Evolutionary conservation across 2,888 invertebrate genomes (phyloP).

Genomic region (Pristionchus mayeri): DNA sequence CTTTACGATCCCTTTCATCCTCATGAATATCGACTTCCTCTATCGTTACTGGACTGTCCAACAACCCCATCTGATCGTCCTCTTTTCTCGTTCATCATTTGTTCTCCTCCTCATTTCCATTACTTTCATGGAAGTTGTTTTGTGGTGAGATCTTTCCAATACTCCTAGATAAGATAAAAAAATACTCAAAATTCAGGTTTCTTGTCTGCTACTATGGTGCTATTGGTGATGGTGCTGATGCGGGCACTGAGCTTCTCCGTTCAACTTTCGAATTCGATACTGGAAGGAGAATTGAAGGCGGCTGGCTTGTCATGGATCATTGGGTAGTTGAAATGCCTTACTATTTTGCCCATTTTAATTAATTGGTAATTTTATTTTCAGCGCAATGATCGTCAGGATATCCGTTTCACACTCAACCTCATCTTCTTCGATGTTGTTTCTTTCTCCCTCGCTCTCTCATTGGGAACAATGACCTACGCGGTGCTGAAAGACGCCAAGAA

Average conservation of each 20-base stretch:
- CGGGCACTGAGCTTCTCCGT: neutral
- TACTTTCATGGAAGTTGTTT: neutral
- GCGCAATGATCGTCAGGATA: neutral
- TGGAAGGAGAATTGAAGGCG: neutral
- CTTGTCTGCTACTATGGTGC: neutral
- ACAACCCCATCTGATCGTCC: neutral
- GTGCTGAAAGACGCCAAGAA: neutral
- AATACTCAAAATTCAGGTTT: neutral
- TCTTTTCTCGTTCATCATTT: neutral
- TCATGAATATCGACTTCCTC: slow-evolving; percentile 1
- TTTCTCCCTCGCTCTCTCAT: neutral
- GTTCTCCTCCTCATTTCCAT: neutral
- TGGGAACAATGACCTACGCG: neutral
- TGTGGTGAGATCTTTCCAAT: neutral
- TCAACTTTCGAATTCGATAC: neutral
- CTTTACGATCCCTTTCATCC: neutral
- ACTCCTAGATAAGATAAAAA: no score
- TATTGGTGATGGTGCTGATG: neutral
- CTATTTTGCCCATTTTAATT: neutral
- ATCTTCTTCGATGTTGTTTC: neutral
- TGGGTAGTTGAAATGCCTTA: neutral
- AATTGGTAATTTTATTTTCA: neutral
- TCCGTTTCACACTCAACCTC: neutral
- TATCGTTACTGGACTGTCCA: slow-evolving; percentile 23
- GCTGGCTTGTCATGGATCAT: slow-evolving; percentile 1